Evolutionary conservation across 2,797 vertebrate species (phyloP).

Genomic region (Catostomus latipinnis): DNA sequence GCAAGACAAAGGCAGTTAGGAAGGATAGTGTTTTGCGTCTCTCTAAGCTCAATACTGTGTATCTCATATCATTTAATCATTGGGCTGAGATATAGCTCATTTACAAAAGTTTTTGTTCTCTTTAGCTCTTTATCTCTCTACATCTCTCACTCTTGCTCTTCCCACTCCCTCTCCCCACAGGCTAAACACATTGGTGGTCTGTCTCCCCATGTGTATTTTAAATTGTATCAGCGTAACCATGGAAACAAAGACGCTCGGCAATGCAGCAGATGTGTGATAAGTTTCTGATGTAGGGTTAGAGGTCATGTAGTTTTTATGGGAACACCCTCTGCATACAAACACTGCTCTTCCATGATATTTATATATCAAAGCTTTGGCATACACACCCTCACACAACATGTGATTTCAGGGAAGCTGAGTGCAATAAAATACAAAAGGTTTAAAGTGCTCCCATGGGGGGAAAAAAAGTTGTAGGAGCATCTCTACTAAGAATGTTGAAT

Average conservation of each 20-base stretch:
- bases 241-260: slow-evolving; percentile 64
- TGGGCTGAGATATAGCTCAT: not conserved
- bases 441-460: not conserved
- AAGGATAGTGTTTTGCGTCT: slow-evolving; percentile 6
- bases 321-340: slow-evolving; percentile 66
- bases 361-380: slow-evolving; percentile 55
- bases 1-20: not conserved
- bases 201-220: slow-evolving; percentile 32
- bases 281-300: slow-evolving; percentile 67
- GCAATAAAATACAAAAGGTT: slow-evolving; percentile 36
- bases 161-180: slow-evolving; percentile 7
- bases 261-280: slow-evolving; percentile 69
- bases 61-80: not conserved
- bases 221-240: slow-evolving; percentile 61
- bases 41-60: not conserved
- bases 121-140: slow-evolving; percentile 1
- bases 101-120: not conserved
- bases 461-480: not conserved
- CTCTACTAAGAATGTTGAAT: slow-evolving; percentile 30
- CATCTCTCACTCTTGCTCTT: slow-evolving; percentile 2
- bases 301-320: slow-evolving; percentile 69
- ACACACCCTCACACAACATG: slow-evolving; percentile 30
- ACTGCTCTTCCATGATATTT: slow-evolving; percentile 59
- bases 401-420: not conserved
- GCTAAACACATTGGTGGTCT: slow-evolving; percentile 28